Percentiles rank a stretch among this genome's conserved stretches.
Conservation (phyloP, 2,888 invertebrate species). For the Nemurella pictetii region DNA sequence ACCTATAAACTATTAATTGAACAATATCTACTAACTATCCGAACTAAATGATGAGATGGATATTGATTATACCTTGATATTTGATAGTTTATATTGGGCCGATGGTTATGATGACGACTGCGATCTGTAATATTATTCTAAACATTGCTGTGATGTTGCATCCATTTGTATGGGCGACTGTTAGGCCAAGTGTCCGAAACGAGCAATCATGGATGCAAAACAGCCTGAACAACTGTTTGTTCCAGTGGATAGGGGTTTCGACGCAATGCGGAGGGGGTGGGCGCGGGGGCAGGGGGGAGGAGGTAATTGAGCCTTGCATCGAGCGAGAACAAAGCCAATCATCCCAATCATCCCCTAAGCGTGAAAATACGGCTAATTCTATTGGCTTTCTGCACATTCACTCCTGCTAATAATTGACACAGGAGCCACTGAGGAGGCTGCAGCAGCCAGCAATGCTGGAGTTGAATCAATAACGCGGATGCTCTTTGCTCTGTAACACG, state of each 20-base stretch:
- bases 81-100: neutral
- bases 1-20: too few relatives aligned
- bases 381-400: neutral
- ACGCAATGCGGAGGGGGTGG: neutral
- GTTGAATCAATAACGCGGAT: neutral
- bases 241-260: neutral
- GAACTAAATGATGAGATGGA: too few relatives aligned
- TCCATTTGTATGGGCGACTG: neutral
- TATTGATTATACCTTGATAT: too few relatives aligned
- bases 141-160: neutral
- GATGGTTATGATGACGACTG: neutral
- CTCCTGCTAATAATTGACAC: neutral
- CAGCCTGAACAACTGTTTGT: conserved; percentile 1
- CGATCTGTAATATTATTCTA: neutral
- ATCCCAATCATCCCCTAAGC: neutral
- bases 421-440: too few relatives aligned
- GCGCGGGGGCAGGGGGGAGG: neutral
- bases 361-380: neutral
- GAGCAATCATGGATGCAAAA: neutral
- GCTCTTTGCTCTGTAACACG: neutral
- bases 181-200: neutral
- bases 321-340: neutral
- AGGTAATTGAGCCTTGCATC: conserved; percentile 5
- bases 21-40: too few relatives aligned
- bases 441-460: too few relatives aligned